Evolutionary conservation across 2,797 vertebrate genomes (phyloP).

Genomic region (Xenentodon cancila): DNA sequence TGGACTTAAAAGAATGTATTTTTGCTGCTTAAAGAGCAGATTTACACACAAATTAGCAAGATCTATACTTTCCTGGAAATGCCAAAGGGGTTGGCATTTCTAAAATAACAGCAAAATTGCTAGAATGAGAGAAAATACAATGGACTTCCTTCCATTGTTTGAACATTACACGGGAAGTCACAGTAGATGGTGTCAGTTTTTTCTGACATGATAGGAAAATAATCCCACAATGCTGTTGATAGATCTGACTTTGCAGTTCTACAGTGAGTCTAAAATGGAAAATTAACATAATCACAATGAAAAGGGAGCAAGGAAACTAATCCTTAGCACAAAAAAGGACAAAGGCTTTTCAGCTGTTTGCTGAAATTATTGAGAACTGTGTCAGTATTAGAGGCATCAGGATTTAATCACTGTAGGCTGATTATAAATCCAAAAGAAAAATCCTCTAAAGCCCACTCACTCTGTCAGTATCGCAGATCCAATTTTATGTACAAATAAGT

Average conservation of each 20-base stretch:
- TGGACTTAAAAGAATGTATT: conserved; percentile 31
- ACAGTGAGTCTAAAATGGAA: conserved; percentile 13
- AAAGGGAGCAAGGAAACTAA: conserved; percentile 25
- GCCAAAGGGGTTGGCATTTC: conserved; percentile 56
- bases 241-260: conserved; percentile 37
- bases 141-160: conserved; percentile 77
- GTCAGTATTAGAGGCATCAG: conserved; percentile 16
- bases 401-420: conserved; percentile 41
- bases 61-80: conserved; percentile 66
- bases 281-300: conserved; percentile 33
- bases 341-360: conserved; percentile 34
- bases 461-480: conserved; percentile 47
- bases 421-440: conserved; percentile 35
- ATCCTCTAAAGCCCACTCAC: conserved; percentile 25
- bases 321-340: conserved; percentile 18
- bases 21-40: conserved; percentile 49
- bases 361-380: conserved; percentile 18
- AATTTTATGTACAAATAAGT: conserved; percentile 46
- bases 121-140: conserved; percentile 59
- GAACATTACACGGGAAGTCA: conserved; percentile 54
- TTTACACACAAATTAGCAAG: conserved; percentile 35
- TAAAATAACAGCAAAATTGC: conserved; percentile 66
- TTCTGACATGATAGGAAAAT: conserved; percentile 44
- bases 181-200: conserved; percentile 65
- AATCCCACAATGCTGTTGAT: conserved; percentile 40